A percentile compares a stretch with the other conserved stretches of the same genome.
phyloP scores from a whole-genome alignment of 2,888 invertebrate genomes.

The Scaptomyza parva region DNA sequence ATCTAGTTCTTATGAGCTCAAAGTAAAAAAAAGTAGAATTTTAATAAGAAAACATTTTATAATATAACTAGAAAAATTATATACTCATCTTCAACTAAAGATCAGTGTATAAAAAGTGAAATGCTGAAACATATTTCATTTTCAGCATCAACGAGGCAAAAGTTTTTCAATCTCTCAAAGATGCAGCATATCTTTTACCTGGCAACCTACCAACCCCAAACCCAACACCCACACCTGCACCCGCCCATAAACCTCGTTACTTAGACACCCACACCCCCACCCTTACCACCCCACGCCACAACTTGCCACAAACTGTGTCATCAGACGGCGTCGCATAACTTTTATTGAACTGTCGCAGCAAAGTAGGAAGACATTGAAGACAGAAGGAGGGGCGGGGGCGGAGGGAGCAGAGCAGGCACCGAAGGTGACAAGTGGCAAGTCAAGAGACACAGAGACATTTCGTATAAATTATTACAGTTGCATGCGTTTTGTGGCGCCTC shows the following conservation, averaged over 20 bases:
- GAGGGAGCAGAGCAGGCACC: slow-evolving; percentile 5
- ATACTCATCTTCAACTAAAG: background rate
- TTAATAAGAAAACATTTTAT: too few species aligned
- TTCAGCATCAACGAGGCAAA: slow-evolving; percentile 71
- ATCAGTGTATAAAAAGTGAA: slow-evolving; percentile 30
- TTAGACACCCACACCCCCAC: background rate
- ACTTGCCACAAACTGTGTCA: slow-evolving; percentile 68
- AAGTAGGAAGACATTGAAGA: slow-evolving; percentile 13
- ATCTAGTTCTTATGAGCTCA: too few species aligned
- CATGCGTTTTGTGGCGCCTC: slow-evolving; percentile 46
- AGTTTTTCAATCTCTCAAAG: slow-evolving; percentile 74
- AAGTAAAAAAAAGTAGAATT: too few species aligned
- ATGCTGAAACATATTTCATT: slow-evolving; percentile 73
- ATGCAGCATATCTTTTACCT: slow-evolving; percentile 47
- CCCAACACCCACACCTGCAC: too few species aligned
- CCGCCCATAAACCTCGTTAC: background rate
- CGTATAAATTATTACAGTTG: slow-evolving; percentile 73
- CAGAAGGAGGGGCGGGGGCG: background rate
- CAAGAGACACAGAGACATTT: slow-evolving; percentile 78
- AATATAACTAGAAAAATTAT: too few species aligned
- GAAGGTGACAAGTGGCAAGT: slow-evolving; percentile 75
- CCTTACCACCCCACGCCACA: background rate
- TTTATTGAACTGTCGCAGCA: slow-evolving; percentile 77
- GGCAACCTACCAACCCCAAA: too few species aligned
- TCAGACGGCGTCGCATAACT: slow-evolving; percentile 69